Evolutionary conservation across 2,888 invertebrate species (phyloP), one percentile per base, ranked within the genome.

Genomic region (Ectemnius lituratus): DNA sequence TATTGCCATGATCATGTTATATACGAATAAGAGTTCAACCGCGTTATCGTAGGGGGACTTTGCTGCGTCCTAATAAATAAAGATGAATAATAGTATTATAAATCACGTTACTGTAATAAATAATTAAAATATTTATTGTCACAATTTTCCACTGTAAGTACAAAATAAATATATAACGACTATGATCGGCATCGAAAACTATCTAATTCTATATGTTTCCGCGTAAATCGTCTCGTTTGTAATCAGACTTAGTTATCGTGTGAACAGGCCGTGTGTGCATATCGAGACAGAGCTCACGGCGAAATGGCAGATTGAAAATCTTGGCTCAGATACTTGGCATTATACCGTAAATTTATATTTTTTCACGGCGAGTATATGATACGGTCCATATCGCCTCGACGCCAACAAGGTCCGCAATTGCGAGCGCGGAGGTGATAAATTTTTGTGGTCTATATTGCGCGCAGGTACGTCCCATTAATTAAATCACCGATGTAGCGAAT

Each of bases 101-200:
- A 62, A 71, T 79, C 69, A 69, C 63, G 45, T 47, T 70, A 60
- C 68, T 77, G 57, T 82, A 77, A 79, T 75, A 79, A 84, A 81
- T 84, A 82, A 73, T 67, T 82, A 75, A 78, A 78, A 78, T 70
- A 81, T 81, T 84, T 84, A 79, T 78, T 83, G 73, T 83, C 71
- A 76, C 73, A 74, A 80, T 69, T 70, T 82, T 73, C 78, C 65
- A 57, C 81, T 83, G 70, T 75, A 84, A 85, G 83, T 88, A 87
- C 83, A 88, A 88, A 88, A 87, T 84, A 87, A 88, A 85, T 83
- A 86, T 82, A 82, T 78, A 82, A 83, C 77, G 65, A 78, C 79
- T 82, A 74, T 73, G 74, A 72, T 46, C 82, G 71, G 78, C 64
- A 80, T 80, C 66, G 78, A 82, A 69, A 80, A 75, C 75, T 72